Evolutionary conservation across 2,888 invertebrate species (phyloP), one percentile per base, ranked within the genome.

Genomic region (Tetranychus piercei): DNA sequence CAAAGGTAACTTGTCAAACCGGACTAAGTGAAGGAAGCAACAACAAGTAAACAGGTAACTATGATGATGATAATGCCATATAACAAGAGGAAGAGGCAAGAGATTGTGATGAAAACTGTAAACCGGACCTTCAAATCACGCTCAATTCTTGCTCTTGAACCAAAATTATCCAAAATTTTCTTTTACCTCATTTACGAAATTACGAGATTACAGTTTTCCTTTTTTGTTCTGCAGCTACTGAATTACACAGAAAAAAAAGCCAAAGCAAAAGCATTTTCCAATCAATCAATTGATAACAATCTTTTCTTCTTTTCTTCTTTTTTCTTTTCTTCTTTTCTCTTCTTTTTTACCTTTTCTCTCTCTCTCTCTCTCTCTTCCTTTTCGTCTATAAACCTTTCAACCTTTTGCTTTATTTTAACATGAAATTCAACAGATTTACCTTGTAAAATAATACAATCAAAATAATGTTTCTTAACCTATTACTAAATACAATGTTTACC

Each of bases 241-340:
- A 55, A 55, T 55, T 55, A 55, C 55, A 55, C 55, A 55, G 11
- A 55, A 9, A 55, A 9, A 55, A 15, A 55, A 55, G 15, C 66
- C n/a, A 20, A 23, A 69, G 8, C n/a, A n/a, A n/a, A n/a, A n/a
- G n/a, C n/a, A n/a, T 11, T 69, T 69, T 34, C 22, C 69, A 69
- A 69, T 69, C 34, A 34, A 20, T 69, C 22, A 18, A 23, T 69
- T 69, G 69, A 69, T 69, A 69, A 23, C n/a, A 69, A 23, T 69
- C 22, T 34, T 69, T 69, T 18, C 11, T 23, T 69, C 18, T 18
- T 22, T 23, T n/a, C 11, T n/a, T 69, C 11, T 23, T 23, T 67
- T n/a, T 67, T 23, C 20, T 7, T 15, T n/a, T 7, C 67, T 8
- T 8, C 67, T 8, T 67, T 67, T 67, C 15, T 67, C 67, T 67